phyloP scores from a whole-genome alignment of 2,888 invertebrate species.

The Xestia ashworthii region DNA sequence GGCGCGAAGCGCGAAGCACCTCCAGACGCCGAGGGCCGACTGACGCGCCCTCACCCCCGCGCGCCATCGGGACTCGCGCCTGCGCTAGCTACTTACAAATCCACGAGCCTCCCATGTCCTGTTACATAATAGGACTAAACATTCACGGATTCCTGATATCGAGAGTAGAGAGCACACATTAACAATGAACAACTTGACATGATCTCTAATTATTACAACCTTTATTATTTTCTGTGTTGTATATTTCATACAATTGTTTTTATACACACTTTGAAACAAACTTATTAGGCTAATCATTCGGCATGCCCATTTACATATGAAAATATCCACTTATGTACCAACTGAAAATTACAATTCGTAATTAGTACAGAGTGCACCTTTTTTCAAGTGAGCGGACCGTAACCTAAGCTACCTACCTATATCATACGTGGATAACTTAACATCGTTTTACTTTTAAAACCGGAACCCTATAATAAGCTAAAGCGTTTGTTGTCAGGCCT shows the following conservation, averaged over 20 bases:
- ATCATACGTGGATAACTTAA: not conserved
- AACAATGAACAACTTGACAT: conserved; percentile 38
- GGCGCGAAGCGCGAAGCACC: conserved; percentile 88
- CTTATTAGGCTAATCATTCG: conserved; percentile 4
- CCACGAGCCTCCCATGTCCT: conserved; percentile 82
- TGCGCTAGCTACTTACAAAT: conserved; percentile 81
- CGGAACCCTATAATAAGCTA: not conserved
- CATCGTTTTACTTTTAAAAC: not conserved
- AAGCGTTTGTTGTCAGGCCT: conserved; percentile 1
- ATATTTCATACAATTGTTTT: conserved; percentile 18
- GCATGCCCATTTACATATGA: not conserved
- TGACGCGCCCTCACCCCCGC: conserved; percentile 83
- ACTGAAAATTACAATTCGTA: not conserved
- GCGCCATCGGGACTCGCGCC: conserved; percentile 78
- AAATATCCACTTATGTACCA: not conserved
- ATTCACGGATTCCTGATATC: conserved; percentile 75
- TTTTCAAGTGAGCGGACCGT: not conserved
- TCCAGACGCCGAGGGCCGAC: conserved; percentile 89
- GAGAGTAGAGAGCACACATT: conserved; percentile 42
- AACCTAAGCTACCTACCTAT: not conserved
- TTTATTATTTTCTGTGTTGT: conserved; percentile 20
- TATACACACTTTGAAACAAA: not conserved
- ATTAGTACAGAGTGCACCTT: not conserved
- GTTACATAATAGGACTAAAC: conserved; percentile 84
- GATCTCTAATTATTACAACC: conserved; percentile 45